These are phyloP conservation scores for Dendrolimus houi DNA, from an alignment of 2,888 invertebrate genomes.

Conservation along the genomic window DNA sequence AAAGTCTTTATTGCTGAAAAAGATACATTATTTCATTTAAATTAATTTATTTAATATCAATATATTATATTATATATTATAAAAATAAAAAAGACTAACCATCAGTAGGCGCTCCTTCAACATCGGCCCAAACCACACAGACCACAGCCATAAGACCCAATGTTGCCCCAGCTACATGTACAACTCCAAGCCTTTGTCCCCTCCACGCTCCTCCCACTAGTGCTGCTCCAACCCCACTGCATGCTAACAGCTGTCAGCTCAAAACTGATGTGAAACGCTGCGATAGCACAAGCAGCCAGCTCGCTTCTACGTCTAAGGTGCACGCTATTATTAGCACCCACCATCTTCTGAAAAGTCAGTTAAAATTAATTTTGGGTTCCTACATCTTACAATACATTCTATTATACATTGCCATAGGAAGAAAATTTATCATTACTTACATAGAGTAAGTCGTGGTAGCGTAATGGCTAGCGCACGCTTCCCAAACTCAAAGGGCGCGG, in stretches of 20 bases:
- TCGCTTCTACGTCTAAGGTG: slow-evolving; percentile 90
- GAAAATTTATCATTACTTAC: too few species aligned
- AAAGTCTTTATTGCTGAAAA: too few species aligned
- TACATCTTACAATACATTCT: too few species aligned
- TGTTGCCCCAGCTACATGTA: slow-evolving; percentile 87
- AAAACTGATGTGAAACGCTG: slow-evolving; percentile 76
- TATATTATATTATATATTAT: too few species aligned
- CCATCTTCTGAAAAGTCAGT: slow-evolving; percentile 53
- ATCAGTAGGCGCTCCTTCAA: slow-evolving; percentile 81
- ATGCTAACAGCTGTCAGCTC: slow-evolving; percentile 86
- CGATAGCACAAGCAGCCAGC: slow-evolving; percentile 87
- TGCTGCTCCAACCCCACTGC: slow-evolving; percentile 90
- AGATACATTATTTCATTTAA: too few species aligned
- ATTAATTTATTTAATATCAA: too few species aligned
- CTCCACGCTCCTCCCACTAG: slow-evolving; percentile 87
- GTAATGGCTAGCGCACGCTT: too few species aligned
- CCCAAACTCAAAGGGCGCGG: too few species aligned
- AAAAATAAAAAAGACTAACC: slow-evolving; percentile 59
- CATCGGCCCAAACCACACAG: slow-evolving; percentile 89
- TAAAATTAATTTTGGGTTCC: neutral
- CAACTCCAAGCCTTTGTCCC: slow-evolving; percentile 83
- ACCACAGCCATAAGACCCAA: slow-evolving; percentile 89
- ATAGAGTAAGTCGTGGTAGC: too few species aligned
- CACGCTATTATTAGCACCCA: slow-evolving; percentile 88
- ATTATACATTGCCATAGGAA: too few species aligned